Conservation (phyloP, 2,888 invertebrate genomes). For the Microdon myrmicae region DNA sequence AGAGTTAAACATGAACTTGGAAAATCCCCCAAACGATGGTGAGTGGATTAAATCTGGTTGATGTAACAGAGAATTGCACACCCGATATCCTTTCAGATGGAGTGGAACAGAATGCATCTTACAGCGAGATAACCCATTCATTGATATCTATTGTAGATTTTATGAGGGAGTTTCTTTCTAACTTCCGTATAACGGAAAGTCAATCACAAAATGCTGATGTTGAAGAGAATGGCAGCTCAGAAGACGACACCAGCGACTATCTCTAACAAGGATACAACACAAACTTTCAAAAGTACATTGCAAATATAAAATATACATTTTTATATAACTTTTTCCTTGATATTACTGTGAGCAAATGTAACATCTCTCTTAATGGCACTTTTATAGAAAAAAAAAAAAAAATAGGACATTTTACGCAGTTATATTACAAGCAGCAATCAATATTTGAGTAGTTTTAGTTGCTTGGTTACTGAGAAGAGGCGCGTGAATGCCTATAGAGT, state of each 20-base stretch:
- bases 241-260: conserved; percentile 69
- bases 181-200: conserved; percentile 72
- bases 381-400: too few relatives aligned
- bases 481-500: too few relatives aligned
- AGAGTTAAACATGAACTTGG: conserved; percentile 57
- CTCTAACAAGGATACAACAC: too few relatives aligned
- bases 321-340: too few relatives aligned
- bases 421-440: too few relatives aligned
- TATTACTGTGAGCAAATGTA: too few relatives aligned
- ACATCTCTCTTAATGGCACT: too few relatives aligned
- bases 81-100: conserved; percentile 54
- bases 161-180: conserved; percentile 77
- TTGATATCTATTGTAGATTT: conserved; percentile 76
- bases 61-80: not conserved
- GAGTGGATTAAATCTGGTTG: not conserved
- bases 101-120: conserved; percentile 63
- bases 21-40: conserved; percentile 57
- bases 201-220: conserved; percentile 66
- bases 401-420: too few relatives aligned
- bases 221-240: conserved; percentile 69
- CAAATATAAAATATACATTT: too few relatives aligned
- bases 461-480: too few relatives aligned
- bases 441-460: too few relatives aligned
- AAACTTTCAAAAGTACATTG: too few relatives aligned
- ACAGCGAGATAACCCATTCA: conserved; percentile 70